Percentiles rank a stretch among this genome's conserved stretches.
Evolutionary conservation across 2,113 vertebrate genomes (phyloP).

Genomic region (Myrmecophaga tridactyla): DNA sequence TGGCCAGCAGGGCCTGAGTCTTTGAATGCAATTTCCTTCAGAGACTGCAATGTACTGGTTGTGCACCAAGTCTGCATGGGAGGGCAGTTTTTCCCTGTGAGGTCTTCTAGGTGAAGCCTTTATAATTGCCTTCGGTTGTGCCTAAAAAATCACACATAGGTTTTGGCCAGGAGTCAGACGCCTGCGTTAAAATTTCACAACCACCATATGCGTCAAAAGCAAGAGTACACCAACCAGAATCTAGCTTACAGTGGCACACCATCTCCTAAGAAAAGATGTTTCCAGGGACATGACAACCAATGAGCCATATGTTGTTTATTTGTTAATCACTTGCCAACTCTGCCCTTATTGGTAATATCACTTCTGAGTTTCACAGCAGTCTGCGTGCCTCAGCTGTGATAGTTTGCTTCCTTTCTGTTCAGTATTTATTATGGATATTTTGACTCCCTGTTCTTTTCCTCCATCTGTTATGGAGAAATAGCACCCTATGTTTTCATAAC

Average conservation of each 20-base stretch:
- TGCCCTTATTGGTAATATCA: constrained; percentile 72
- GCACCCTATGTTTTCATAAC: constrained; percentile 23
- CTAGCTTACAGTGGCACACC: constrained; percentile 16
- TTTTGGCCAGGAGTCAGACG: too few species aligned
- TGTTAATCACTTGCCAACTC: constrained; percentile 67
- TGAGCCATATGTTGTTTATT: constrained; percentile 72
- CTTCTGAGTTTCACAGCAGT: constrained; percentile 62
- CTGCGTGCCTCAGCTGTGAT: constrained; percentile 63
- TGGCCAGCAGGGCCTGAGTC: not conserved
- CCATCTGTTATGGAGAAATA: constrained; percentile 58
- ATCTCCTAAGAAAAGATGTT: constrained; percentile 31
- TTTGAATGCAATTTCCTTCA: not conserved
- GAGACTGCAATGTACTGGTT: not conserved
- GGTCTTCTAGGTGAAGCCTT: not conserved
- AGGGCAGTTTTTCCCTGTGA: not conserved
- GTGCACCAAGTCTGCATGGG: not conserved
- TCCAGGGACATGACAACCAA: constrained; percentile 59
- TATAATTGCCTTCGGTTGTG: too few species aligned
- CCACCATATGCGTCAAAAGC: not conserved
- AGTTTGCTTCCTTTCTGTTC: constrained; percentile 60
- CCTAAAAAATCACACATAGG: too few species aligned
- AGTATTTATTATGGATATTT: constrained; percentile 51
- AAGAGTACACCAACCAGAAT: constrained; percentile 2
- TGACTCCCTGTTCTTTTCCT: constrained; percentile 54
- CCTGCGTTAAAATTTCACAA: constrained; percentile 18